Percentiles rank a stretch among this genome's conserved stretches.
Conservation (phyloP, 2,888 invertebrate genomes). For the Onchidella celtica region DNA sequence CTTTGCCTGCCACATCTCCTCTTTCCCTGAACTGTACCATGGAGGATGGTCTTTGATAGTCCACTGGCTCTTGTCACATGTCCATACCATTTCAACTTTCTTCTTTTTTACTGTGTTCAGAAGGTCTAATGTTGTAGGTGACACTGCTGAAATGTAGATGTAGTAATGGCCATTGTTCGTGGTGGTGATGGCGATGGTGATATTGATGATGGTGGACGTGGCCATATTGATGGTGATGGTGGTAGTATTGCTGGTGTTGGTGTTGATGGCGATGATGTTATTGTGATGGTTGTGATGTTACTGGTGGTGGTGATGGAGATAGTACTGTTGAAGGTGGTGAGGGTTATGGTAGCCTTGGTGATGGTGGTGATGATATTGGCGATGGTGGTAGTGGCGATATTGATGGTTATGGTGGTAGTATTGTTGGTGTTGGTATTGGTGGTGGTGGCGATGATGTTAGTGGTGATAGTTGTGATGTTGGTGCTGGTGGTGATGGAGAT, state of each 20-base stretch:
- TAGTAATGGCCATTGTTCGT: too few species aligned
- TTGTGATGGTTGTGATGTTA: not conserved
- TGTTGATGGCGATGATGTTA: not conserved
- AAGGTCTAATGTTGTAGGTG: too few species aligned
- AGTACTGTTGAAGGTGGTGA: not conserved
- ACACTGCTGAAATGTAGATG: too few species aligned
- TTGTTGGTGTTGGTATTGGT: not conserved
- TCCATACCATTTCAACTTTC: too few species aligned
- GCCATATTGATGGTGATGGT: not conserved
- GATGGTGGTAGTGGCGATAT: conserved; percentile 1
- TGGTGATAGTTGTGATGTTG: conserved; percentile 2
- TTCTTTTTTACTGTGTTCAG: too few species aligned
- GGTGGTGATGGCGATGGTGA: too few species aligned
- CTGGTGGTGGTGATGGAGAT: not conserved
- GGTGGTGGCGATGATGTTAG: not conserved
- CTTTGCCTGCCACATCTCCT: too few species aligned
- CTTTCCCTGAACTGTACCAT: too few species aligned
- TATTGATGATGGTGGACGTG: too few species aligned
- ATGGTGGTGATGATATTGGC: not conserved
- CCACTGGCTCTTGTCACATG: too few species aligned
- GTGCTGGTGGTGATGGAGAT: not conserved
- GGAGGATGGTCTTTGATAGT: too few species aligned
- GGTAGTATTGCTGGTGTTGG: not conserved
- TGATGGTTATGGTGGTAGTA: conserved; percentile 3
- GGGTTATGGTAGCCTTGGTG: not conserved